Conservation (phyloP, 2,888 invertebrate species). For the Meta bourneti region DNA sequence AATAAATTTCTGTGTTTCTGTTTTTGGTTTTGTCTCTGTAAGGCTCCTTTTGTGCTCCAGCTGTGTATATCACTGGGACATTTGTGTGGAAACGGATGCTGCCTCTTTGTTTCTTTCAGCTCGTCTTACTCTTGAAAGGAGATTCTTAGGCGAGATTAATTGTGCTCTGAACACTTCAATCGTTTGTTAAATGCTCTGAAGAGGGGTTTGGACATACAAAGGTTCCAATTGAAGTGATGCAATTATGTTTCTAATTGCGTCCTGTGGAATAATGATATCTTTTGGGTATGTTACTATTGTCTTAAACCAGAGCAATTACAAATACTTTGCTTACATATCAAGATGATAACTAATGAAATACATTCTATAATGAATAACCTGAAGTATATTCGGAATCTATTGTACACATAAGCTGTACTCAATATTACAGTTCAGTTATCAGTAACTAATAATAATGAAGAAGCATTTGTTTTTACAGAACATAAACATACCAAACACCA, state of each 20-base stretch:
- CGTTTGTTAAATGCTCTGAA: neutral
- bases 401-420: no score
- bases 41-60: neutral
- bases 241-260: neutral
- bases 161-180: neutral
- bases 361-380: no score
- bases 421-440: no score
- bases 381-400: no score
- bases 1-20: conserved; percentile 16
- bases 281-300: no score
- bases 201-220: neutral
- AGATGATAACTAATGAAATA: no score
- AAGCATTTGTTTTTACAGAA: no score
- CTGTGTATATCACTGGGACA: neutral
- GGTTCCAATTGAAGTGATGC: neutral
- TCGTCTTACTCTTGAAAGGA: neutral
- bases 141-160: neutral
- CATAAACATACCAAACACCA: no score
- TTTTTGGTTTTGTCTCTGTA: conserved; percentile 9
- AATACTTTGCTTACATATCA: no score
- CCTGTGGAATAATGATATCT: neutral
- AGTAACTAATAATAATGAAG: no score
- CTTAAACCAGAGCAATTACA: no score
- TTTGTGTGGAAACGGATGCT: conserved; percentile 13
- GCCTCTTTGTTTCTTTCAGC: neutral